Percentiles rank a stretch among this genome's conserved stretches.
Conservation (phyloP, 2,888 invertebrate species). For the Villa cingulata region DNA sequence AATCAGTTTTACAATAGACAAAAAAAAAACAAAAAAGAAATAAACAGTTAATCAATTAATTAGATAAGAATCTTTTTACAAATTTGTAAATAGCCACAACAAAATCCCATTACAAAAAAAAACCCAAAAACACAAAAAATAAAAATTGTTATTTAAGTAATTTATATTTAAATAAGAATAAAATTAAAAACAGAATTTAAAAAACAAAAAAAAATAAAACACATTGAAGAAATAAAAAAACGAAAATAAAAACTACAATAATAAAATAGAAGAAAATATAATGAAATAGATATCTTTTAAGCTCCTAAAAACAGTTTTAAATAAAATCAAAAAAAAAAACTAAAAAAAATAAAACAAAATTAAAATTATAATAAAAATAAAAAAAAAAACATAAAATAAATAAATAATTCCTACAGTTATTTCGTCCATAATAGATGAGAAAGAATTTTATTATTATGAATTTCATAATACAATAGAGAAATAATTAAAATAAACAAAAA, state of each 20-base stretch:
- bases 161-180: neutral
- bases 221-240: too few species aligned
- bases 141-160: neutral
- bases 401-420: slow-evolving; percentile 15
- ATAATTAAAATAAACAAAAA: neutral
- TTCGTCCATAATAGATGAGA: slow-evolving; percentile 13
- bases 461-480: neutral
- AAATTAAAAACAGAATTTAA: neutral
- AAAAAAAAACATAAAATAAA: too few species aligned
- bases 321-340: neutral
- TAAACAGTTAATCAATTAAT: neutral
- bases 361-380: too few species aligned
- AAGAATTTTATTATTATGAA: neutral
- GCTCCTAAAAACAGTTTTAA: slow-evolving; percentile 16
- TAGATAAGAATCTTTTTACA: neutral
- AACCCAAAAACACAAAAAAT: neutral
- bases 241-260: slow-evolving; percentile 1
- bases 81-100: neutral
- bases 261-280: too few species aligned
- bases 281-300: slow-evolving; percentile 3
- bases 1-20: slow-evolving; percentile 2
- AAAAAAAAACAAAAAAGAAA: slow-evolving; percentile 1
- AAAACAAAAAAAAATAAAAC: neutral
- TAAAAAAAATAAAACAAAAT: too few species aligned
- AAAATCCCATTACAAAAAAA: neutral